Evolutionary conservation across 2,797 vertebrate genomes (phyloP), one percentile per base, ranked within the genome.

Genomic region (Cygnus olor): DNA sequence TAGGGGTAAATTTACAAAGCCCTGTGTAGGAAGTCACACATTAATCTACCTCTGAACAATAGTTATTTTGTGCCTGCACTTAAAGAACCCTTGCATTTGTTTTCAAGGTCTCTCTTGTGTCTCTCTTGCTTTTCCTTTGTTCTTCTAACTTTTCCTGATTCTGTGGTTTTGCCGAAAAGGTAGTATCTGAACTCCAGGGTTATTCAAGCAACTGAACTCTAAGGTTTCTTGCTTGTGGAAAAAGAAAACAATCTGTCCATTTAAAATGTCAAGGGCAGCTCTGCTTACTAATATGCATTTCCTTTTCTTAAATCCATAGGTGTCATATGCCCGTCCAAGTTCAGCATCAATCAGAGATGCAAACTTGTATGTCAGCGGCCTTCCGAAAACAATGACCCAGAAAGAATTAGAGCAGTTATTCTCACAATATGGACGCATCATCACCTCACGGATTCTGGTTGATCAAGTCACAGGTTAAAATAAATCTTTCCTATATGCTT

Each of bases 331-430:
- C 84, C 99, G 99, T 97, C 99, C 99, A 77, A 99, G 99, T 98
- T 99, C 99, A 85, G 99, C 99, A 97, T 99, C 99, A 49, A 99
- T 99, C 97, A 98, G 99, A 96, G 99, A 99, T 96, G 99, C 99
- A n/a, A 99, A 99, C 98, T 98, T 99, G 95, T 99, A 99, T 49
- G 99, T 99, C 97, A 99, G 99, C 91, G 99, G 99, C 97, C 99
- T 99, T 97, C 99, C 99, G 85, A 99, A 99, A 98, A 99, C 99
- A 73, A 99, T 99, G 99, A 99, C 99, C 97, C 99, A 99, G 98
- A 99, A 99, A 97, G 99, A 99, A 94, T 98, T 99, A 97, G 99
- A 99, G 97, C 99, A 99, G 97, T 99, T 99, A 95, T 99, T 99
- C 98, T 99, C 99, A 87, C 99, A 99, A 98, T 99, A 99, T 18